These are phyloP conservation scores for Brachyistius frenatus DNA, from an alignment of 2,113 vertebrate genomes.

Conservation along the genomic window DNA sequence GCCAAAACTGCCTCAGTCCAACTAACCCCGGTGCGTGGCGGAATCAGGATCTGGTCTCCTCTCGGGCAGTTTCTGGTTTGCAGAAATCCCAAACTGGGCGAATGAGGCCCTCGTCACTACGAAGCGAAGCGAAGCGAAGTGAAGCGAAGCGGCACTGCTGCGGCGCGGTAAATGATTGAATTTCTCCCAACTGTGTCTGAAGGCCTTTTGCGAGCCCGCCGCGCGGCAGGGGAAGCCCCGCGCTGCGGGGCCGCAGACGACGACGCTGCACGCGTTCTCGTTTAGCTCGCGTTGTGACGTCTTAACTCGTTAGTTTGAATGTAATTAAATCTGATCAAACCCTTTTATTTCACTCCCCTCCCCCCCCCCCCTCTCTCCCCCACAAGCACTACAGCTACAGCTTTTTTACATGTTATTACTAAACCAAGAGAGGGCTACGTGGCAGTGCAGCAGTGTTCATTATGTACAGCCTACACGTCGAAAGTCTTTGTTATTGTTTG, in stretches of 20 bases:
- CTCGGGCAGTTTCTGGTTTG: slow-evolving; percentile 9
- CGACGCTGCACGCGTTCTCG: background rate
- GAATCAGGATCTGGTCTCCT: slow-evolving; percentile 19
- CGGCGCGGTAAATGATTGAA: slow-evolving; percentile 31
- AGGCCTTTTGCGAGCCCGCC: slow-evolving; percentile 37
- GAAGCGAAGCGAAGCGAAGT: slow-evolving; percentile 6
- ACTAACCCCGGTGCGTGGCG: background rate
- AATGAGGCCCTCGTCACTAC: background rate
- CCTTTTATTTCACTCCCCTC: no score
- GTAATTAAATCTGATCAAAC: slow-evolving; percentile 30
- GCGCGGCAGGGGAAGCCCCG: slow-evolving; percentile 32
- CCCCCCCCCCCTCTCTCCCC: background rate
- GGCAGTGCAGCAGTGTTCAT: slow-evolving; percentile 29
- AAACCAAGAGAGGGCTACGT: background rate
- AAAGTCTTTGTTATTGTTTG: slow-evolving; percentile 33
- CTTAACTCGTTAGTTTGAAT: slow-evolving; percentile 37
- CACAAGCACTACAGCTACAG: slow-evolving; percentile 19
- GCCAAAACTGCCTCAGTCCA: slow-evolving; percentile 13
- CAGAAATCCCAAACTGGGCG: slow-evolving; percentile 28
- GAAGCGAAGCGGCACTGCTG: background rate
- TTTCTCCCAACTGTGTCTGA: slow-evolving; percentile 20
- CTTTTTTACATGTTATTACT: slow-evolving; percentile 2
- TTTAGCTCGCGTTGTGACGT: background rate
- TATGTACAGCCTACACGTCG: slow-evolving; percentile 20
- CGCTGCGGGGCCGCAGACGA: slow-evolving; percentile 17